Evolutionary conservation across 2,888 invertebrate species (phyloP).

Genomic region (Zelleria hepariella): DNA sequence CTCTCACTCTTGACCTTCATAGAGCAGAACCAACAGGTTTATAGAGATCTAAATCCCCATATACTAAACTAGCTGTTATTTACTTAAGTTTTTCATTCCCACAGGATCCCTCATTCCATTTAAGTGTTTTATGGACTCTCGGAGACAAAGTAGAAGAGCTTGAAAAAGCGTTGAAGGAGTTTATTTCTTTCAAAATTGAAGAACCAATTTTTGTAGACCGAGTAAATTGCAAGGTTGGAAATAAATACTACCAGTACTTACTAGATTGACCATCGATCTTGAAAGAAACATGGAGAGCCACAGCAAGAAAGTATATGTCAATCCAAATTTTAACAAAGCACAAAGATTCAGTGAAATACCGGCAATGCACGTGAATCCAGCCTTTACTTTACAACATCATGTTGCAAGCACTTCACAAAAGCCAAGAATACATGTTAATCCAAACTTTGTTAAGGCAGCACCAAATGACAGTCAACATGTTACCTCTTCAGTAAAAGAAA

Average conservation of each 20-base stretch:
- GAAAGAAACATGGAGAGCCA: neutral
- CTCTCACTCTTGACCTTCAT: too few relatives aligned
- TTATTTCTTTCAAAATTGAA: conserved; percentile 63
- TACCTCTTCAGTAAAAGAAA: neutral
- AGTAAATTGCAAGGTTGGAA: conserved; percentile 81
- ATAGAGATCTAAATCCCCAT: too few relatives aligned
- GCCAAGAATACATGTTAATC: conserved; percentile 61
- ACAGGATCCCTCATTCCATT: conserved; percentile 87
- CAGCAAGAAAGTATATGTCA: conserved; percentile 47
- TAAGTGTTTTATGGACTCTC: conserved; percentile 85
- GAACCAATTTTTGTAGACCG: conserved; percentile 63
- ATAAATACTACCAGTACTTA: conserved; percentile 76
- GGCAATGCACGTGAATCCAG: conserved; percentile 44
- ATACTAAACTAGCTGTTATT: too few relatives aligned
- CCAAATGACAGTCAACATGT: neutral
- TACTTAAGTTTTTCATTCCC: conserved; percentile 31
- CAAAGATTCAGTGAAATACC: conserved; percentile 8
- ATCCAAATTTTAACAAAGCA: conserved; percentile 49
- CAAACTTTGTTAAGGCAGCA: conserved; percentile 41
- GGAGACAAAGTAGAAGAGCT: conserved; percentile 75
- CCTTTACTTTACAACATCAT: conserved; percentile 38
- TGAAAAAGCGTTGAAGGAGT: conserved; percentile 25
- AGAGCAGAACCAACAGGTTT: too few relatives aligned
- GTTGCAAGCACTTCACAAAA: conserved; percentile 14
- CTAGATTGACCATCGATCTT: conserved; percentile 31